phyloP scores from a whole-genome alignment of 2,797 vertebrate species.

The Heterohyrax brucei region DNA sequence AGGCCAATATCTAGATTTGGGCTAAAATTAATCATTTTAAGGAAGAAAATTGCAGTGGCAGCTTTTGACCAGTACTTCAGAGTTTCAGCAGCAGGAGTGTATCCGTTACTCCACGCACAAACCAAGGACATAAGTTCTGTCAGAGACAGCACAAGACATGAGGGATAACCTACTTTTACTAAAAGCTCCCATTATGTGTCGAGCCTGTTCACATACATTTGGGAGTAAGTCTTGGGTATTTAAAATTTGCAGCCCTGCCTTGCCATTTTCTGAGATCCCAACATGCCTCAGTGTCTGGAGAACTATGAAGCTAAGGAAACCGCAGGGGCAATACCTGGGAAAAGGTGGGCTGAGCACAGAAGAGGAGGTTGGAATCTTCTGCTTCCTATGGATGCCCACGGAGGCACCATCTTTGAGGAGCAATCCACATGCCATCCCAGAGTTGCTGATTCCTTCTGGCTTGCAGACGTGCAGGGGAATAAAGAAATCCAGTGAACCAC shows the following conservation, averaged over 20 bases:
- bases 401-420: fast-evolving
- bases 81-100: not conserved
- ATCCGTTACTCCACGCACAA: not conserved
- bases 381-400: not conserved
- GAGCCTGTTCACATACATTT: fast-evolving
- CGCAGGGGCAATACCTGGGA: fast-evolving
- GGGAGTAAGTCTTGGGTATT: not conserved
- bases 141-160: not conserved
- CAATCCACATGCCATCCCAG: not conserved
- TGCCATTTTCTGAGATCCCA: not conserved
- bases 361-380: too few species aligned
- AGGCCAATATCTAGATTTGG: not conserved
- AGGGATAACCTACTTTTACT: not conserved
- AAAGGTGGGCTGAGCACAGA: fast-evolving
- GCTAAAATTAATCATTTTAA: not conserved
- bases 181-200: not conserved
- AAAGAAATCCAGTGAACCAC: not conserved
- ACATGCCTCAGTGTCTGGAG: fast-evolving
- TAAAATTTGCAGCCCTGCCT: not conserved
- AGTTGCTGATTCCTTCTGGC: constrained; percentile 78
- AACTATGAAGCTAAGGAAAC: not conserved
- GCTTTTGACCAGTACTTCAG: not conserved
- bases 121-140: too few species aligned
- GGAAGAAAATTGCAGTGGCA: too few species aligned
- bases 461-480: constrained; percentile 56